Evolutionary conservation across 2,888 invertebrate species (phyloP), one percentile per base, ranked within the genome.

Genomic region (Zhengitettix transpicula): DNA sequence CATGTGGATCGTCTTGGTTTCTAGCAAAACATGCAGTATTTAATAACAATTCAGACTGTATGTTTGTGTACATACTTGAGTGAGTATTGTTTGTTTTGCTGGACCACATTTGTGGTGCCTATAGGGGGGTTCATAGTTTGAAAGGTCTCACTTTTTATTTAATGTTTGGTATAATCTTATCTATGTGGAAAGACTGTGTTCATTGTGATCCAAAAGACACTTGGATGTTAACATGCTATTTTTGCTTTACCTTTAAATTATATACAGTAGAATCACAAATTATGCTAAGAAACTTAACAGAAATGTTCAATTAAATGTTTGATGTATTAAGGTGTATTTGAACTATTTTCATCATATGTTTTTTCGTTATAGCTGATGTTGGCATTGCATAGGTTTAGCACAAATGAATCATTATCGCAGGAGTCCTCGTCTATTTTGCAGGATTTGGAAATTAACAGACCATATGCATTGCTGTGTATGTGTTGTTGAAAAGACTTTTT

Each of bases 121-220:
- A 40, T 40, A 56, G 58, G 58, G 55, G 58, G 58, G 59, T 58
- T 54, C 57, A 51, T 56, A 60, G 59, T 58, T 55, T 55, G 62
- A 64, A 64, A 63, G 63, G 63, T 63, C 64, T 64, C 64, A 63
- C 63, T 63, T 60, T 61, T 64, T 47, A 56, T 63, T 58, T 56
- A 60, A 61, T 64, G 65, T 66, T 68, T 69, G 68, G 65, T 69
- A 74, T 76, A 77, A 79, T 80, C 79, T 81, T 82, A 82, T 83
- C 83, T 83, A 81, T 84, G 83, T 84, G 83, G 83, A 84, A 84
- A 83, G 84, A 84, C 83, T 82, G 79, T 80, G 56, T 52, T 61
- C 59, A 58, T 56, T 59, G 61, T 61, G 56, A 62, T 60, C 59
- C 60, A 63, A 62, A 64, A 64, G 62, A 64, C 64, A 64, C 64